A percentile compares a stretch with the other conserved stretches of the same genome.
Evolutionary conservation across 2,888 invertebrate genomes (phyloP).

Genomic region (Parascotia fuliginaria): DNA sequence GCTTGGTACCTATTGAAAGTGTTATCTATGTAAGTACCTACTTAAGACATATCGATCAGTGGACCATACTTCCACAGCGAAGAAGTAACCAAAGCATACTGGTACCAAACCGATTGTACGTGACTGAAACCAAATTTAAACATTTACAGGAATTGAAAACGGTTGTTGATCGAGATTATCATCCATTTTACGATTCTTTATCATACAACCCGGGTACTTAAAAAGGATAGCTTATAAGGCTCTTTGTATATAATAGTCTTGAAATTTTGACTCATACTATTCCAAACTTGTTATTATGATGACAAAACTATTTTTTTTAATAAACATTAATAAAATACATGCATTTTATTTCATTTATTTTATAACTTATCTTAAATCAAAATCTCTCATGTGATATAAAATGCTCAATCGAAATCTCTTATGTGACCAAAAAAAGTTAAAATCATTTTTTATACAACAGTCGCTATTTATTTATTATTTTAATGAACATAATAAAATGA

Average conservation of each 20-base stretch:
- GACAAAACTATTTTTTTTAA: not conserved
- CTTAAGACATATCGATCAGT: constrained; percentile 11
- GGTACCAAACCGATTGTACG: constrained; percentile 12
- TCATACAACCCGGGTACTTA: constrained; percentile 16
- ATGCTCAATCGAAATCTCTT: constrained; percentile 3
- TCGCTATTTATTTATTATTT: not conserved
- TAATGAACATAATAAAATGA: not conserved
- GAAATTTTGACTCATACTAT: not conserved
- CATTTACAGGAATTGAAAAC: constrained; percentile 21
- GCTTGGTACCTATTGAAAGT: too few species aligned
- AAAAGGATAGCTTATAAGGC: not conserved
- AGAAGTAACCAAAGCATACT: constrained; percentile 4
- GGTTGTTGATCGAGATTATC: constrained; percentile 20
- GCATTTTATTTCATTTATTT: not conserved
- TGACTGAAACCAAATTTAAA: constrained; percentile 18
- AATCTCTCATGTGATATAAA: constrained; percentile 4
- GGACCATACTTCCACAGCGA: constrained; percentile 15
- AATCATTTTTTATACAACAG: not conserved
- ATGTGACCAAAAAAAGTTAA: constrained; percentile 1
- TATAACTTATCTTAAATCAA: not conserved
- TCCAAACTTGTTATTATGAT: not conserved
- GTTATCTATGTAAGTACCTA: too few species aligned
- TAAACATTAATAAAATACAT: not conserved
- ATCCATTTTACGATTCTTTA: constrained; percentile 15
- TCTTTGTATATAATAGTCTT: not conserved